A percentile compares a stretch with the other conserved stretches of the same genome.
Conservation (phyloP, 2,797 vertebrate genomes). For the Microchirus variegatus region DNA sequence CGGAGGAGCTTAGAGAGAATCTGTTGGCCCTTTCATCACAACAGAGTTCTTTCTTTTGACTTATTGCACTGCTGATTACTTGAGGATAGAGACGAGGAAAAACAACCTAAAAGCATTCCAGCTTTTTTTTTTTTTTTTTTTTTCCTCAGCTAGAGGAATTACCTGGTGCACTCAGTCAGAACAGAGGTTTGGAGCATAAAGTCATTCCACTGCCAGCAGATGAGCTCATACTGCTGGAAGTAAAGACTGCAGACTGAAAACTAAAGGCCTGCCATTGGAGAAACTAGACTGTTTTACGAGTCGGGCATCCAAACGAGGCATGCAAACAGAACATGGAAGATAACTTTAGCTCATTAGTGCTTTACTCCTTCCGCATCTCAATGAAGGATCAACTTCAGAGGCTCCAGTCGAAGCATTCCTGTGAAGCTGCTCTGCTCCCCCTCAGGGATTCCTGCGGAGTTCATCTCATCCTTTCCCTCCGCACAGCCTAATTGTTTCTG, state of each 20-base stretch:
- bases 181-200: conserved; percentile 65
- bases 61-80: conserved; percentile 59
- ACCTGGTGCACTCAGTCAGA: conserved; percentile 75
- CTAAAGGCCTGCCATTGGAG: conserved; percentile 35
- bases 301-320: conserved; percentile 48
- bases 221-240: conserved; percentile 68
- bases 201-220: conserved; percentile 56
- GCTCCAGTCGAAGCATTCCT: conserved; percentile 39
- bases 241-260: conserved; percentile 36
- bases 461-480: conserved; percentile 40
- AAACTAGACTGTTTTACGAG: conserved; percentile 35
- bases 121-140: conserved; percentile 21
- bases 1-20: conserved; percentile 23
- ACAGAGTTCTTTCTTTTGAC: conserved; percentile 59
- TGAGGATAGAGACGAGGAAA: conserved; percentile 50
- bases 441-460: conserved; percentile 47
- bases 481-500: conserved; percentile 35
- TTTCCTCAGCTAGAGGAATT: conserved; percentile 63
- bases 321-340: conserved; percentile 61
- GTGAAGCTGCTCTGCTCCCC: conserved; percentile 36
- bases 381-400: conserved; percentile 63
- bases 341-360: conserved; percentile 63
- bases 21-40: conserved; percentile 24
- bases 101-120: conserved; percentile 61
- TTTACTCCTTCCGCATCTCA: conserved; percentile 58